Evolutionary conservation across 2,113 vertebrate genomes (phyloP).

Genomic region (Lanius ludovicianus): DNA sequence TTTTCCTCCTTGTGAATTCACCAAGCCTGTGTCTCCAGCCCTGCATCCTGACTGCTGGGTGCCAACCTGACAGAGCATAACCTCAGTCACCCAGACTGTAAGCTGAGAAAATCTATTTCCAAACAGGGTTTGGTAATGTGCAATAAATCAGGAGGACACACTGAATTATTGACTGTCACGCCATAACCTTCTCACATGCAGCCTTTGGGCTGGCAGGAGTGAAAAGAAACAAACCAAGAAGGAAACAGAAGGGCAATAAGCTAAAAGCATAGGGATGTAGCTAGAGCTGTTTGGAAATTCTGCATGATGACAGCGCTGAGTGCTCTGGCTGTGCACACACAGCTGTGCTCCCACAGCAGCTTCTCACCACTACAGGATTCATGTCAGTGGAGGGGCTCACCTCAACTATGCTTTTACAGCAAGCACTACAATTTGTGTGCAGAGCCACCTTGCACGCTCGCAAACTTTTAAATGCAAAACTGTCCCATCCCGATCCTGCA

Average conservation of each 20-base stretch:
- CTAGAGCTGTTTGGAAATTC: not conserved
- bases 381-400: not conserved
- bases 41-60: not conserved
- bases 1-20: not conserved
- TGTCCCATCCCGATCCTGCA: not conserved
- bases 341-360: not conserved
- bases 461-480: not conserved
- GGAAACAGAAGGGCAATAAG: not conserved
- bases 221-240: not conserved
- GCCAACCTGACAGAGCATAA: not conserved
- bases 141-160: not conserved
- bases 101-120: not conserved
- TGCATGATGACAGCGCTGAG: not conserved
- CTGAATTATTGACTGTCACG: not conserved
- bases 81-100: not conserved
- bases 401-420: not conserved
- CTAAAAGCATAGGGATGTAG: not conserved
- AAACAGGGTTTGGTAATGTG: not conserved
- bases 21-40: not conserved
- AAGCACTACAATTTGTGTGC: accelerated
- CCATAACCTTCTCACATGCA: not conserved
- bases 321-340: not conserved
- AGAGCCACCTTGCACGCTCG: not conserved
- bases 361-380: not conserved
- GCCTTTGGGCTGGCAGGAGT: not conserved